These are phyloP conservation scores for Colletes latitarsis DNA, from an alignment of 1,140 invertebrate genomes.

Conservation along the genomic window DNA sequence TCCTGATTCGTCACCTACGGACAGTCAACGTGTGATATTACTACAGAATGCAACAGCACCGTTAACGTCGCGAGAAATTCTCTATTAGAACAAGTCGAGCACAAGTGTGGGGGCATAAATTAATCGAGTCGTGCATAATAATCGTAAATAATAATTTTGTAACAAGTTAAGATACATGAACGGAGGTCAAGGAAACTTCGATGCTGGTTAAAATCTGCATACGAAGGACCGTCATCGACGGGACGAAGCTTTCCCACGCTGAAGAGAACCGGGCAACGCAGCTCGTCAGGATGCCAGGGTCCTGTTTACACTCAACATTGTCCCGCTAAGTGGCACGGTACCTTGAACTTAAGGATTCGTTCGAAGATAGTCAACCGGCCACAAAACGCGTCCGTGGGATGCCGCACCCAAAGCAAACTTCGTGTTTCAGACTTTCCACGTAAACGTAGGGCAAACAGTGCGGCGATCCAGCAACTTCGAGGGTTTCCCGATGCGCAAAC, in stretches of 20 bases:
- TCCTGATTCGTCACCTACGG: slow-evolving; percentile 8
- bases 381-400: slow-evolving; percentile 50
- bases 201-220: not conserved
- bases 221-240: not conserved
- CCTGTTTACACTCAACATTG: slow-evolving; percentile 60
- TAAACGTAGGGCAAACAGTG: slow-evolving; percentile 69
- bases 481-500: slow-evolving; percentile 61
- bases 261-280: not conserved
- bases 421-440: slow-evolving; percentile 70
- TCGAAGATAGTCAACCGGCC: slow-evolving; percentile 1
- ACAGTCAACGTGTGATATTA: not conserved
- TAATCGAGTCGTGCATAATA: too few species aligned
- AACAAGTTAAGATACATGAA: too few species aligned
- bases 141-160: too few species aligned
- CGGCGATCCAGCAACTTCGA: slow-evolving; percentile 54
- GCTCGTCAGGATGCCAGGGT: slow-evolving; percentile 3
- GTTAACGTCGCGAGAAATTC: not conserved
- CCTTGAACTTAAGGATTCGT: slow-evolving; percentile 26
- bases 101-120: not conserved
- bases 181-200: too few species aligned
- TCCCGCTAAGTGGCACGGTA: slow-evolving; percentile 62
- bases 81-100: not conserved
- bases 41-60: not conserved
- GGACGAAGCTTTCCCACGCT: not conserved
- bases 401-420: slow-evolving; percentile 72